Percentiles rank a stretch among this genome's conserved stretches.
These are phyloP conservation scores for Numida meleagris DNA, from an alignment of 2,113 vertebrate genomes.

Conservation along the genomic window DNA sequence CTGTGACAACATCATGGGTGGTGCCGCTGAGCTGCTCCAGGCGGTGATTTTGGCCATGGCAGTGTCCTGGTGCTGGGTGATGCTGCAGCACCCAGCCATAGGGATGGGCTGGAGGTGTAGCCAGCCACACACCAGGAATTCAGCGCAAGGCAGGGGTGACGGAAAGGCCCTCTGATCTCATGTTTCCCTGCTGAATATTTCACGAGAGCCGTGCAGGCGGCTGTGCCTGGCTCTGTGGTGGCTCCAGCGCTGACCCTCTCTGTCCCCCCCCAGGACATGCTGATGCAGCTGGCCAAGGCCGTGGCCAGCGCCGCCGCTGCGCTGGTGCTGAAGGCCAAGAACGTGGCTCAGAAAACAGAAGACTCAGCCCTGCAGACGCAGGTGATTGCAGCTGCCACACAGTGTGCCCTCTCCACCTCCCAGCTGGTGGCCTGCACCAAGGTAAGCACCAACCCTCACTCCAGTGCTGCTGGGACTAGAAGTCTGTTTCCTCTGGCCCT, in stretches of 20 bases:
- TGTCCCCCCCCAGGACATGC: constrained; percentile 83
- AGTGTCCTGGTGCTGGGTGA: background rate
- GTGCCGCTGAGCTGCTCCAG: accelerated
- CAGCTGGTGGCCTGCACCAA: constrained; percentile 97
- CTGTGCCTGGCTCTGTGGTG: background rate
- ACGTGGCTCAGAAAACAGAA: constrained; percentile 93
- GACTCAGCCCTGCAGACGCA: constrained; percentile 90
- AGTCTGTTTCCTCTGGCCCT: background rate
- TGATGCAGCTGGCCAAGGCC: constrained; percentile 95
- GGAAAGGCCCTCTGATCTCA: background rate
- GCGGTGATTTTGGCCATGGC: accelerated
- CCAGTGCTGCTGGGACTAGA: background rate
- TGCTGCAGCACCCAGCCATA: accelerated
- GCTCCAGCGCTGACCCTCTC: accelerated
- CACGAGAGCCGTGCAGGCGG: accelerated
- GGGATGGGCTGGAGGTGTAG: background rate
- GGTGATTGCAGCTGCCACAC: constrained; percentile 94
- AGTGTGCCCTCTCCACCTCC: constrained; percentile 95
- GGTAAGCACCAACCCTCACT: constrained; percentile 72
- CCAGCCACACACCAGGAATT: background rate
- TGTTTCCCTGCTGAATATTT: constrained; percentile 11
- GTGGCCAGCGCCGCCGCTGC: constrained; percentile 93
- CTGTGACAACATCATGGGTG: background rate
- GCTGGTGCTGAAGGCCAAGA: constrained; percentile 94
- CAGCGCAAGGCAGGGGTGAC: background rate